These are phyloP conservation scores for Turritopsis dohrnii DNA, from an alignment of 30 jellyfish, hydroid and myxozoan species.

Conservation along the genomic window DNA sequence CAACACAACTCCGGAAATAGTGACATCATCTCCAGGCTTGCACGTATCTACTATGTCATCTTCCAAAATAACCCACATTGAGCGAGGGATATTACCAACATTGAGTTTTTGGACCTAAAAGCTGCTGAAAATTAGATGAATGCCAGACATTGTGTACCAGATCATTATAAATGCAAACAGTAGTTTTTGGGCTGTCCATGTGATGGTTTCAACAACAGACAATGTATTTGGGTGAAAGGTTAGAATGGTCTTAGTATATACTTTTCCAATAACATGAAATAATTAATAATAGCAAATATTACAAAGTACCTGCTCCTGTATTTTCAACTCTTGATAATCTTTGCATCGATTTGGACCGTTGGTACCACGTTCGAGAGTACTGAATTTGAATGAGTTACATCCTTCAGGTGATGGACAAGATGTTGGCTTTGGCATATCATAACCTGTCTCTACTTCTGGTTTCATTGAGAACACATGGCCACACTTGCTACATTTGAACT, in stretches of 20 bases:
- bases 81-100: slow-evolving; percentile 94
- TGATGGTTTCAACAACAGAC: too few relatives aligned
- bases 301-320: slow-evolving; percentile 85
- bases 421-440: slow-evolving; percentile 53
- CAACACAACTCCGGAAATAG: slow-evolving; percentile 83
- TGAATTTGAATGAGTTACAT: slow-evolving; percentile 74
- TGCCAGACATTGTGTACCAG: too few relatives aligned
- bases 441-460: slow-evolving; percentile 84
- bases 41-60: slow-evolving; percentile 97
- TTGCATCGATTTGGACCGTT: slow-evolving; percentile 45
- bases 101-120: slow-evolving; percentile 81
- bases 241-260: too few relatives aligned
- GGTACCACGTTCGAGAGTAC: slow-evolving; percentile 17
- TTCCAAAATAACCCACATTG: slow-evolving; percentile 87
- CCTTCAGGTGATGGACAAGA: slow-evolving; percentile 94
- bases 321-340: slow-evolving; percentile 93
- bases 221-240: too few relatives aligned
- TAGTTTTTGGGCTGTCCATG: too few relatives aligned
- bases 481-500: slow-evolving; percentile 89
- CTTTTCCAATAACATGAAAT: too few relatives aligned
- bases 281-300: too few relatives aligned
- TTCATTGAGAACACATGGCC: slow-evolving; percentile 48
- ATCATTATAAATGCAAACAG: too few relatives aligned
- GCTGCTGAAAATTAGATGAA: background rate
- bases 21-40: slow-evolving; percentile 99